Evolutionary conservation across 1,140 invertebrate species (phyloP), one percentile per base, ranked within the genome.

Genomic region (Paramacrobiotus metropolitanus): DNA sequence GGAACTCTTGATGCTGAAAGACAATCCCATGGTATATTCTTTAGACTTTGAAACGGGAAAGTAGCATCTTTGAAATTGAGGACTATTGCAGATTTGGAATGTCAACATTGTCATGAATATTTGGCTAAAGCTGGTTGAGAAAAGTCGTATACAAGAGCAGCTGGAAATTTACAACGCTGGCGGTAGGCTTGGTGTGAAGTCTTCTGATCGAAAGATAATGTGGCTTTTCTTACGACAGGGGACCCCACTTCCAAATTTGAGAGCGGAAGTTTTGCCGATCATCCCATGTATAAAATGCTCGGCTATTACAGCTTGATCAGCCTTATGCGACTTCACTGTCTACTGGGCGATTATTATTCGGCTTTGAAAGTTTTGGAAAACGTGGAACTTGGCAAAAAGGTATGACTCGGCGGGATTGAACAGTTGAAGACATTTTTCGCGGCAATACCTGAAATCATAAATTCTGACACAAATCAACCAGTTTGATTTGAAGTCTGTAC

Each of bases 231-330:
- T n/a, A n/a, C n/a, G n/a, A n/a, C n/a, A 63, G 55, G 45, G 2
- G 30, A 44, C 63, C 61, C 59, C 65, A 34, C 34, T 59, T 62
- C 69, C 20, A 89, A 96, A 70, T 85, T 85, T 15, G 92, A 96
- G 1, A 90, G 92, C 62, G 94, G 93, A 21, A 85, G 93, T 68
- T 99, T 97, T 77, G 94, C 94, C 1, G 82, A 87, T 45, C 86
- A 89, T 68, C 87, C 88, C 0, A 78, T 99, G 18, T 99, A 99
- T 75, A 98, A 98, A 75, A 98, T 97, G 91, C 77, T 99, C 66
- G 95, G 95, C 0, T 99, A 98, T 71, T 99, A 96, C 76, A 91
- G 89, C 45, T 78, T 98, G 2, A 89, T 98, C 64, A 94, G 92
- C 20, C 76, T 99, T 0, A 77, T 98, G 60, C 79, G 94, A 59